Evolutionary conservation across 2,888 invertebrate genomes (phyloP), one percentile per base, ranked within the genome.

Genomic region (Acleris cristana): DNA sequence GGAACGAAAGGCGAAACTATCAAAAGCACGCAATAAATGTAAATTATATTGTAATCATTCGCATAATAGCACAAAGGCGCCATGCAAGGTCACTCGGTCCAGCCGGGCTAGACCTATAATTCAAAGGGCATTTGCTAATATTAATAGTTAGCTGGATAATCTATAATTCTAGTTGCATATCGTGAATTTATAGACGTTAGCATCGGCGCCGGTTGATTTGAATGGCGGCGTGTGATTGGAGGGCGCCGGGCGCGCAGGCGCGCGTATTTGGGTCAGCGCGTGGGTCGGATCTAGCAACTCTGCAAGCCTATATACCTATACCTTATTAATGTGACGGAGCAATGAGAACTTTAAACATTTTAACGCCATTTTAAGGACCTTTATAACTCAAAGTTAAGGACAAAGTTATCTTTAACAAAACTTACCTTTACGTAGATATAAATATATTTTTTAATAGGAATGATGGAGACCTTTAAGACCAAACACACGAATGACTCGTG

Each of bases 181-280:
- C 75, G 68, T 80, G 81, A 81, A 88, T 89, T 87, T 87, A 88
- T 86, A 82, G 82, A 77, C 74, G 76, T 76, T 75, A 76, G 81
- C 48, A 48, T 80, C 83, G 90, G 90, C 90, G 91, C 90, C 91
- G 82, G 84, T 79, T 78, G 86, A 86, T 88, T 87, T 85, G 86
- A 89, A 88, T 85, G 85, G 85, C 82, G 84, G 78, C 76, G 71
- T 84, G 79, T 87, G 88, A 89, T 90, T 89, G 90, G 90, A 86
- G 82, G 85, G 82, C 83, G 87, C 88, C 88, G 85, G 86, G 80
- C 83, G 88, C 89, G 78, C 86, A 83, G 88, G 86, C 85, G 73
- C 75, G 76, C 78, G 82, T 83, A 91, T 91, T 86, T 91, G 83
- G 92, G 92, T 90, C 92, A 88, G 88, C 86, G 90, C 86, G 90